These are phyloP conservation scores for Oryzias celebensis DNA, from an alignment of 2,113 vertebrate genomes.

Conservation along the genomic window DNA sequence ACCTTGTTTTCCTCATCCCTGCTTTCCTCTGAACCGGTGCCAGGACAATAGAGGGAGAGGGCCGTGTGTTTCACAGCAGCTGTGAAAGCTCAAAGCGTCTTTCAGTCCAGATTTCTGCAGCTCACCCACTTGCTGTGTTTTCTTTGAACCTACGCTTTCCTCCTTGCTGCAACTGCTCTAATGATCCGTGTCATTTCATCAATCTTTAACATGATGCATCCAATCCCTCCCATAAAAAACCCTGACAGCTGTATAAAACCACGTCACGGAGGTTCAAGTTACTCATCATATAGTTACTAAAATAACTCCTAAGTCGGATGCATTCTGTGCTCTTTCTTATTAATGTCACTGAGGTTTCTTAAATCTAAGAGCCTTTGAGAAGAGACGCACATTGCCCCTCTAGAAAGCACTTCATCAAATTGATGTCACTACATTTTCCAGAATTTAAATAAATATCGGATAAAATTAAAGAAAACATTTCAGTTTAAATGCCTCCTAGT, in stretches of 20 bases:
- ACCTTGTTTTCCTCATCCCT: constrained; percentile 42
- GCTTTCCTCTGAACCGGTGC: constrained; percentile 68
- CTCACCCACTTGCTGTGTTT: constrained; percentile 37
- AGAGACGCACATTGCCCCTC: background rate
- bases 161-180: constrained; percentile 41
- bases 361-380: constrained; percentile 4
- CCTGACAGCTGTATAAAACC: background rate
- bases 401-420: constrained; percentile 24
- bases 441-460: too few relatives aligned
- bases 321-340: background rate
- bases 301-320: background rate
- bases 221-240: constrained; percentile 4
- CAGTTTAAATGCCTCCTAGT: constrained; percentile 27
- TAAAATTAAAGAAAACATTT: constrained; percentile 5
- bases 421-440: constrained; percentile 2
- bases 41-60: constrained; percentile 64
- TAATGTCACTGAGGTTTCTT: constrained; percentile 11
- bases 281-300: background rate
- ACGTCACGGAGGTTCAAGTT: background rate
- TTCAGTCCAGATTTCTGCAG: constrained; percentile 45
- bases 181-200: constrained; percentile 46
- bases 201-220: constrained; percentile 21
- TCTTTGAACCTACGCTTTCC: constrained; percentile 57
- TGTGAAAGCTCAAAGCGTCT: constrained; percentile 68
- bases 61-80: constrained; percentile 66